Percentiles rank a stretch among this genome's conserved stretches.
Evolutionary conservation across 1,140 invertebrate species (phyloP).

Genomic region (Calycopis cecrops): DNA sequence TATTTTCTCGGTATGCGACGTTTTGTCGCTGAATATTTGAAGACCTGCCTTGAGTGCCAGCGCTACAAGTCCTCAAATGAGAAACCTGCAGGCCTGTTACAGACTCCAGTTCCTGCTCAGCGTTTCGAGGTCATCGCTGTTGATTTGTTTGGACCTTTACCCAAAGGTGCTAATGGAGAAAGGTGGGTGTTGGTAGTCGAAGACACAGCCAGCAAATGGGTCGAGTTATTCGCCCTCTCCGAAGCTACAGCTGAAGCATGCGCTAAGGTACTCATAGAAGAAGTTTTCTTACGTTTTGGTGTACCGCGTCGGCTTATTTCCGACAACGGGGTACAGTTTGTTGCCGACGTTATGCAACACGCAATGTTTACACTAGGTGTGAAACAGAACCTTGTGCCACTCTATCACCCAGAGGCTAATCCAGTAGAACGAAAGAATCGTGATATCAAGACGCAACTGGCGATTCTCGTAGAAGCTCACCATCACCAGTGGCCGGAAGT

Average conservation of each 20-base stretch:
- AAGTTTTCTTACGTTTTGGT: too few relatives aligned
- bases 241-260: too few relatives aligned
- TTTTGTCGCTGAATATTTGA: too few relatives aligned
- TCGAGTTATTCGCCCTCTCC: not conserved
- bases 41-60: too few relatives aligned
- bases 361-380: conserved; percentile 22
- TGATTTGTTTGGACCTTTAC: conserved; percentile 38
- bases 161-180: not conserved
- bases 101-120: conserved; percentile 23
- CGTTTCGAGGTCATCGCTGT: conserved; percentile 34
- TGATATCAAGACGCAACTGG: conserved; percentile 24
- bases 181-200: not conserved
- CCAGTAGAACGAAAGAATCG: conserved; percentile 33
- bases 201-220: not conserved
- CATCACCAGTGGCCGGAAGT: conserved; percentile 27
- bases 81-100: conserved; percentile 24
- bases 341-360: conserved; percentile 31
- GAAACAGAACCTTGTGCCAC: conserved; percentile 32
- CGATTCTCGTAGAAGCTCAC: conserved; percentile 22
- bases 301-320: conserved; percentile 15
- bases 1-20: too few relatives aligned
- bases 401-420: conserved; percentile 13
- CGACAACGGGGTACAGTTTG: conserved; percentile 39
- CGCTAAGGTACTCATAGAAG: too few relatives aligned
- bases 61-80: too few relatives aligned